Conservation (phyloP, 1,140 invertebrate species). For the Philopotamus ludificatus region DNA sequence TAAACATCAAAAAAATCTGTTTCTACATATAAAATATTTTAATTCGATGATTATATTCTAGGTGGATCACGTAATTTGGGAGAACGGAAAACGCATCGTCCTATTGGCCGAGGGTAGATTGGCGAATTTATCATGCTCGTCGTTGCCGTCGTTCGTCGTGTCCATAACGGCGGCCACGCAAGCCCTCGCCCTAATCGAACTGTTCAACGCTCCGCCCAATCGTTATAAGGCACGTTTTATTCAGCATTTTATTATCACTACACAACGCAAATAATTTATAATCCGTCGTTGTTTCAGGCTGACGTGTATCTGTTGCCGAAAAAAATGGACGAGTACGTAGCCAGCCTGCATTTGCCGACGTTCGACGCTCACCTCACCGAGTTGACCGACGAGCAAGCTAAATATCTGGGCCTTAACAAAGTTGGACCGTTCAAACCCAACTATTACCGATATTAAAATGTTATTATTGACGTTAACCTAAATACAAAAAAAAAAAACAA, state of each 20-base stretch:
- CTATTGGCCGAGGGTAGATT: slow-evolving; percentile 92
- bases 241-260: background rate
- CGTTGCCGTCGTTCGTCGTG: slow-evolving; percentile 95
- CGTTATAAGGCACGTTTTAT: slow-evolving; percentile 72
- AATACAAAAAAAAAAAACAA: background rate
- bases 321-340: slow-evolving; percentile 99
- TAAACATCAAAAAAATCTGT: slow-evolving; percentile 23
- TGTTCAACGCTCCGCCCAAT: slow-evolving; percentile 92
- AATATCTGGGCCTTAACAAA: slow-evolving; percentile 96
- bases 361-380: slow-evolving; percentile 98
- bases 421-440: slow-evolving; percentile 98
- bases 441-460: slow-evolving; percentile 81
- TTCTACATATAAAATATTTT: slow-evolving; percentile 4
- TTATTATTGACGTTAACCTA: background rate
- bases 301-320: slow-evolving; percentile 97
- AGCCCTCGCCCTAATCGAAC: slow-evolving; percentile 91
- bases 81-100: slow-evolving; percentile 88
- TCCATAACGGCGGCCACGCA: slow-evolving; percentile 94
- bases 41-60: slow-evolving; percentile 33
- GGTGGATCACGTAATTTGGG: slow-evolving; percentile 97
- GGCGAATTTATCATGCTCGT: slow-evolving; percentile 95
- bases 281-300: slow-evolving; percentile 53
- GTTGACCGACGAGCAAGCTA: slow-evolving; percentile 94
- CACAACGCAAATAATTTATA: background rate
- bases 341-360: slow-evolving; percentile 90